Evolutionary conservation across 1,140 invertebrate species (phyloP), one percentile per base, ranked within the genome.

Genomic region (Oppia nitens): DNA sequence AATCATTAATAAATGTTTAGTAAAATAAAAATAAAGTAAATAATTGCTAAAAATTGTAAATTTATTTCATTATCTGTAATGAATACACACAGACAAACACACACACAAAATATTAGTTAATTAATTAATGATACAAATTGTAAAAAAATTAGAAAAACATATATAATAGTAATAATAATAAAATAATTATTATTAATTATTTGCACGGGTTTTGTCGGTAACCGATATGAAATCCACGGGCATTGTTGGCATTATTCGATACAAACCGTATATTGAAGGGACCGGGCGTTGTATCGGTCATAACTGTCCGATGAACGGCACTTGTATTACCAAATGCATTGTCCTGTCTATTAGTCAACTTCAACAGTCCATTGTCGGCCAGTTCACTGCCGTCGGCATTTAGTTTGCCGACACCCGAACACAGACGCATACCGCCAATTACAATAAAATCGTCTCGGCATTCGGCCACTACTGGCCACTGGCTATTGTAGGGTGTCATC

Each of bases 131-230:
- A n/a, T n/a, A n/a, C n/a, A n/a, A n/a, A n/a, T n/a, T n/a, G n/a
- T n/a, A n/a, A n/a, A n/a, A n/a, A n/a, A 54, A 54, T 29, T 23
- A 40, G 23, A 55, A 14, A 12, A 24, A 32, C 14, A 17, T 55
- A 40, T 55, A 9, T 23, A n/a, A n/a, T n/a, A n/a, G n/a, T n/a
- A n/a, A n/a, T n/a, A n/a, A n/a, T n/a, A n/a, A n/a, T n/a, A n/a
- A n/a, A n/a, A n/a, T n/a, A n/a, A n/a, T n/a, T n/a, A n/a, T n/a
- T n/a, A n/a, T n/a, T n/a, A n/a, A n/a, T 59, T 61, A 64, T 55
- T 65, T 65, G 47, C 65, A 66, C 17, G 65, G 65, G 57, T 66
- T 65, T 57, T 65, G 65, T 25, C 62, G 51, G 55, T 65, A 66
- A n/a, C 32, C 57, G 12, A 66, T 54, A 27, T 65, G 51, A 50